Percentiles rank a stretch among this genome's conserved stretches.
Evolutionary conservation across 1,140 invertebrate genomes (phyloP).

Genomic region (Andrena cerasifolii): DNA sequence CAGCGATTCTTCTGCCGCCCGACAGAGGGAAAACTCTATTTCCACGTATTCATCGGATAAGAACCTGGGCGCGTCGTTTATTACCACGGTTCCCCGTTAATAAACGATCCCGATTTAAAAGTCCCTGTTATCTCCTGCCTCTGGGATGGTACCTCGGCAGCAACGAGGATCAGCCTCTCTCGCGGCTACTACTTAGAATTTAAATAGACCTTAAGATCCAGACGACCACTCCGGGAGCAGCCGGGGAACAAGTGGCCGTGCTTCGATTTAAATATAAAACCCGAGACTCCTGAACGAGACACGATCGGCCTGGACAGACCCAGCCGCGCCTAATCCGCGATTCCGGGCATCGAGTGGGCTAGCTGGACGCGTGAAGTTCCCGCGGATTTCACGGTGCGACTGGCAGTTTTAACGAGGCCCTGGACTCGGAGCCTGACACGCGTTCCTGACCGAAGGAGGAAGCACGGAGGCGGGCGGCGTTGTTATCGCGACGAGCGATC

Average conservation of each 20-base stretch:
- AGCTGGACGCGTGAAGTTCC: background rate
- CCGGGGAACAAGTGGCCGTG: background rate
- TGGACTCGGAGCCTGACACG: background rate
- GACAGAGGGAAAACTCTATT: conserved; percentile 26
- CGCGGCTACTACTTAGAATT: conserved; percentile 34
- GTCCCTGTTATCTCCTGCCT: conserved; percentile 21
- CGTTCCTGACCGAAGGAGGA: background rate
- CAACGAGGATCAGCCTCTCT: background rate
- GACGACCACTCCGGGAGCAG: background rate
- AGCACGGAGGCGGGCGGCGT: background rate
- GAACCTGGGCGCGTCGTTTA: conserved; percentile 15
- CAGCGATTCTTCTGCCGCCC: background rate
- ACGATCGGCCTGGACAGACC: too few relatives aligned
- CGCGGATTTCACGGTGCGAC: conserved; percentile 32
- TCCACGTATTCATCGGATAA: conserved; percentile 37
- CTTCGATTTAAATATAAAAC: conserved; percentile 17
- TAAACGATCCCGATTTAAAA: conserved; percentile 50
- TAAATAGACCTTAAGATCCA: conserved; percentile 22
- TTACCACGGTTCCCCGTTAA: conserved; percentile 19
- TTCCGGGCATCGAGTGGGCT: too few relatives aligned
- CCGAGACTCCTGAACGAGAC: background rate
- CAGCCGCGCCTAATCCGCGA: too few relatives aligned
- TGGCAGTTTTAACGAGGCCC: conserved; percentile 41
- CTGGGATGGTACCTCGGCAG: background rate
- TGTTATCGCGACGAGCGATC: conserved; percentile 31